Base-by-base conservation (phyloP, 2,113 vertebrate species). In the Dipodomys ordii region DNA sequence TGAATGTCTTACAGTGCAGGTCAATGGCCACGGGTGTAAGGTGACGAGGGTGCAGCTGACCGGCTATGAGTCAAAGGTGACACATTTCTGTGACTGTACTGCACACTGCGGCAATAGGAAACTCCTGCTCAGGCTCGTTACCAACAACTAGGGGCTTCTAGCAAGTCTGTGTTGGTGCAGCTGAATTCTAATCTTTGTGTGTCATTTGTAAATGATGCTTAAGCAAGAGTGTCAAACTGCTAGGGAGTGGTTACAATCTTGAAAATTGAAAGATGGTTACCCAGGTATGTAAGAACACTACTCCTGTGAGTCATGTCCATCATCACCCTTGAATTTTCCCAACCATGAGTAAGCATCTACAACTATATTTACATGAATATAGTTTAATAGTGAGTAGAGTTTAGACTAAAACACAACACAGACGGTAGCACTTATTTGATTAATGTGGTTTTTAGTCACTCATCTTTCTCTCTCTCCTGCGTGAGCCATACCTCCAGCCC, bases 361-460 rank as follows among this genome's bases (percentile, higher is more conserved):
- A 44, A 13, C 8, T 2, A 22, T 30, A 1, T 67, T 57, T 20
- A 30, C 18, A 7, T 1, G 2, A 2, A 7, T 12, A 22, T 23
- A 62, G 35, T 3, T 53, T 35, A 13, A 74, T 2, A 2, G 22
- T 20, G 20, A 19, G 49, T 2, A 27, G 62, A 46, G 46, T 74
- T 5, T 25, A 22, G 35, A 60, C 44, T 16, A 16, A 0, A 20
- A 74, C 23, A 39, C 62, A n/a, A 76, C 74, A 39, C 1, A 35
- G 80, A 44, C 9, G 8, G 3, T 6, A 30, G 19, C 80, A 35
- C n/a, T 83, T 44, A 64, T 8, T 74, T 67, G 46, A 77, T 62
- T 65, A 1, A 69, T 19, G 25, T 39, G 30, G 65, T 69, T 82
- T 84, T 73, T 20, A 87, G 73, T 35, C 73, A 28, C 22, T 85